Conservation (phyloP, 2,888 invertebrate species). For the Lepidonotus clava region DNA sequence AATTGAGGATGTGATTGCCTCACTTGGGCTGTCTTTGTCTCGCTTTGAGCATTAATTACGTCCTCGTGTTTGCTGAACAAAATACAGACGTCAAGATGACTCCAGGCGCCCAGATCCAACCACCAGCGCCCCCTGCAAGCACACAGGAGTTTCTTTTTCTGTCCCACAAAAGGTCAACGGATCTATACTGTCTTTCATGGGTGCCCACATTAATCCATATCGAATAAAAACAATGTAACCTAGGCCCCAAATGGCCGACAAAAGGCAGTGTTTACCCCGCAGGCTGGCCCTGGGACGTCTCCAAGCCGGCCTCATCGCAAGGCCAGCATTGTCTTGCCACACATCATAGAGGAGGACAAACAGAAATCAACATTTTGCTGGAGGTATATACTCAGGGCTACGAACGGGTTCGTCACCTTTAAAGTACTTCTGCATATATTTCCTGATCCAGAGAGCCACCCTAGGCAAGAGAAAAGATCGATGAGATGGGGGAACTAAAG, state of each 20-base stretch:
- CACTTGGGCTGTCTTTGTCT: background rate
- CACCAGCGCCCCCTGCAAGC: background rate
- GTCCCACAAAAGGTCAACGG: constrained; percentile 36
- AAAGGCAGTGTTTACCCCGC: constrained; percentile 25
- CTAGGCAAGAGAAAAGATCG: background rate
- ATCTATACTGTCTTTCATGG: constrained; percentile 51
- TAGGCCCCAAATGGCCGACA: constrained; percentile 38
- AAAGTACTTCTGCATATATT: constrained; percentile 47
- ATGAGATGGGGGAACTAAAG: background rate
- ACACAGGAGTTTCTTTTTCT: constrained; percentile 17
- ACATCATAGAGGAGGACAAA: constrained; percentile 40
- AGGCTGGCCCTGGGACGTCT: background rate
- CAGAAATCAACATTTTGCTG: constrained; percentile 50
- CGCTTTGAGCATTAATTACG: constrained; percentile 41
- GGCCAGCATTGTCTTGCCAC: constrained; percentile 30
- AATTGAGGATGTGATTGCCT: constrained; percentile 18
- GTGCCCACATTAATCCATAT: constrained; percentile 50
- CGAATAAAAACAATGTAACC: constrained; percentile 43
- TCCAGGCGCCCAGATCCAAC: background rate
- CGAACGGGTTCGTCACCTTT: constrained; percentile 31
- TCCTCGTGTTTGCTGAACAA: constrained; percentile 3
- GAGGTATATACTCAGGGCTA: constrained; percentile 27
- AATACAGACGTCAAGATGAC: constrained; percentile 32
- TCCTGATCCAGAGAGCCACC: constrained; percentile 14
- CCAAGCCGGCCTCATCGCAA: constrained; percentile 20